Conservation (phyloP, 1,140 invertebrate species). For the Drosophila ercepeae region DNA sequence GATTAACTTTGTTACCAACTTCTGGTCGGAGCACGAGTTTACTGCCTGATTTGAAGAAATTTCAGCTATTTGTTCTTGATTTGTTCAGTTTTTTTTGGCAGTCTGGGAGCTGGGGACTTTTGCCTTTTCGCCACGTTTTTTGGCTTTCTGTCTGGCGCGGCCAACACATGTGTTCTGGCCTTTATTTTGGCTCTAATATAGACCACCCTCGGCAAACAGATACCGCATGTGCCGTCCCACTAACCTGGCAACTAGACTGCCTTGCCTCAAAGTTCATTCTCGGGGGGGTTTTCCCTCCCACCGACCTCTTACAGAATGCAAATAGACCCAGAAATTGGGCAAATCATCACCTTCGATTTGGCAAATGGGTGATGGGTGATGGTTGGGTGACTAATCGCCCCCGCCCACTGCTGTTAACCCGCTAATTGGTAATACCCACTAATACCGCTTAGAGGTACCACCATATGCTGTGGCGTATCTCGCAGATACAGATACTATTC, state of each 20-base stretch:
- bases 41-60: slow-evolving; percentile 40
- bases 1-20: slow-evolving; percentile 4
- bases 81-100: slow-evolving; percentile 9
- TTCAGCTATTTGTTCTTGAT: slow-evolving; percentile 25
- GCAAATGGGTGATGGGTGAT: too few species aligned
- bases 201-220: slow-evolving; percentile 22
- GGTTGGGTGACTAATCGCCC: slow-evolving; percentile 67
- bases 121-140: slow-evolving; percentile 21
- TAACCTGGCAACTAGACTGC: slow-evolving; percentile 18
- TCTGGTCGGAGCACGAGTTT: slow-evolving; percentile 29
- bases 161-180: slow-evolving; percentile 34
- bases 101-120: slow-evolving; percentile 6
- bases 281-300: neutral
- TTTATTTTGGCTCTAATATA: slow-evolving; percentile 36
- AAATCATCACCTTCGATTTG: slow-evolving; percentile 58
- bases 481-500: slow-evolving; percentile 6
- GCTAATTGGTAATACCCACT: slow-evolving; percentile 68
- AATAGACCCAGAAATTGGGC: slow-evolving; percentile 35
- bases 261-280: neutral
- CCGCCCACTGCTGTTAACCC: slow-evolving; percentile 37
- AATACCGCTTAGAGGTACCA: neutral
- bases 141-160: slow-evolving; percentile 31
- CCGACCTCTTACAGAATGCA: slow-evolving; percentile 40
- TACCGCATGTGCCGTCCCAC: slow-evolving; percentile 15
- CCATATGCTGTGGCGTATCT: slow-evolving; percentile 23